Base-by-base conservation (phyloP, 2,888 invertebrate species). In the Athetis lepigone region DNA sequence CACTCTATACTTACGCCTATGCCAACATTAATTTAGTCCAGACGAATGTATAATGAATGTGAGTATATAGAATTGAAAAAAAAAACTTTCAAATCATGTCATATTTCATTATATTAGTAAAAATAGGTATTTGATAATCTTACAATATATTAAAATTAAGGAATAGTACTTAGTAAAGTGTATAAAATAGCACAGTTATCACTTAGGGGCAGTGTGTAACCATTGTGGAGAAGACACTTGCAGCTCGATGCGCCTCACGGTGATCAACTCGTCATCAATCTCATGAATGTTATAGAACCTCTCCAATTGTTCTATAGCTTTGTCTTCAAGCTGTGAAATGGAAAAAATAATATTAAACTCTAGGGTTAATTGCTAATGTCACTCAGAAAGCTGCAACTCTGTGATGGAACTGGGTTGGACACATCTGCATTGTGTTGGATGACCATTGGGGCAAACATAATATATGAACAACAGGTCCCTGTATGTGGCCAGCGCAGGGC, bases 241-340 rank as follows among this genome's bases (percentile, higher is more conserved):
- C 54, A 95, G 91, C 73, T 95, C 92, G 11, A 97, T 96, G 54
- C 97, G 94, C 63, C 95, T 94, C 25, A 98, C 96, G 1, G 96
- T 96, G 56, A 98, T 97, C 52, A 95, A 88, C 88, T 98, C 98
- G 78, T 98, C 97, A 42, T 95, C 95, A 27, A 96, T 93, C 79
- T 96, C 96, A 61, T 96, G 96, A 1, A 96, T 96, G 81, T 97
- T 97, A 90, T 98, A 98, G 87, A 97, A 97, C 63, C 95, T 94
- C 59, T 96, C 95, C 63, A 98, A 89, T 77, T 98, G 98, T 67
- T 97, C 96, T 76, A 98, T 98, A 0, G 98, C 98, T 86, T 96
- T 96, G 87, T 98, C 98, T 94, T 98, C 98, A 77, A 98, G 95
- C 97, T 97, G 92, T 37, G 93, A 90, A 70, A 58, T 81, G 77